These are phyloP conservation scores for Epiblema foenella DNA, from an alignment of 2,888 invertebrate genomes.

Conservation along the genomic window DNA sequence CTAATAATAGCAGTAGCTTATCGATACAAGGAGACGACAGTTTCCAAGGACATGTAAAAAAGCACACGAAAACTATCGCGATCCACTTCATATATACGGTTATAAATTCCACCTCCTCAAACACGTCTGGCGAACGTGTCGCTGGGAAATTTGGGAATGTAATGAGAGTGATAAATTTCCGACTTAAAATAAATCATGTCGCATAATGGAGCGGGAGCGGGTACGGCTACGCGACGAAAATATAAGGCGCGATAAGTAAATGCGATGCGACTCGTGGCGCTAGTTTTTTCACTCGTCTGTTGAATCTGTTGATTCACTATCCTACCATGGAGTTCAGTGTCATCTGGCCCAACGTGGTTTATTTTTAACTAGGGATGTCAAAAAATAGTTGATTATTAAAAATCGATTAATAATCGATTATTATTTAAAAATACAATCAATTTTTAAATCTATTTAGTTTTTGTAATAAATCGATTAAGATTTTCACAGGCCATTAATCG, in stretches of 20 bases:
- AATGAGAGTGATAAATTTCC: constrained; percentile 66
- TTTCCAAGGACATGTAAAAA: not conserved
- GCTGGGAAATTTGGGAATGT: constrained; percentile 61
- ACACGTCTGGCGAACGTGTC: constrained; percentile 51
- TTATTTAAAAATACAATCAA: too few relatives aligned
- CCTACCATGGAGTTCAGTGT: not conserved
- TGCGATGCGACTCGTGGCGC: not conserved
- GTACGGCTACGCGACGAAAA: constrained; percentile 15
- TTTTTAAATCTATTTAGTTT: too few relatives aligned
- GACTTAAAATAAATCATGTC: constrained; percentile 59
- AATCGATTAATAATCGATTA: too few relatives aligned
- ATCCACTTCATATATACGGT: constrained; percentile 20
- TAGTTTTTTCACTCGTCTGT: not conserved
- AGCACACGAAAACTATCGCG: constrained; percentile 18
- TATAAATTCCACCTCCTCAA: constrained; percentile 40
- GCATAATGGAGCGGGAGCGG: constrained; percentile 51
- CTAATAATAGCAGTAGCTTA: too few relatives aligned
- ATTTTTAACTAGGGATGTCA: not conserved
- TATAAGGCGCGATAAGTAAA: constrained; percentile 22
- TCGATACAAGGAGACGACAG: too few relatives aligned
- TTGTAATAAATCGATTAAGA: too few relatives aligned
- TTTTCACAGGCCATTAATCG: too few relatives aligned
- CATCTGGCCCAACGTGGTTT: not conserved
- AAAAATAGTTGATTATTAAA: too few relatives aligned
- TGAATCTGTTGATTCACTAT: too few relatives aligned